Percentiles rank a stretch among this genome's conserved stretches.
phyloP scores from a whole-genome alignment of 2,797 vertebrate genomes.

The Micrastur ruficollis region DNA sequence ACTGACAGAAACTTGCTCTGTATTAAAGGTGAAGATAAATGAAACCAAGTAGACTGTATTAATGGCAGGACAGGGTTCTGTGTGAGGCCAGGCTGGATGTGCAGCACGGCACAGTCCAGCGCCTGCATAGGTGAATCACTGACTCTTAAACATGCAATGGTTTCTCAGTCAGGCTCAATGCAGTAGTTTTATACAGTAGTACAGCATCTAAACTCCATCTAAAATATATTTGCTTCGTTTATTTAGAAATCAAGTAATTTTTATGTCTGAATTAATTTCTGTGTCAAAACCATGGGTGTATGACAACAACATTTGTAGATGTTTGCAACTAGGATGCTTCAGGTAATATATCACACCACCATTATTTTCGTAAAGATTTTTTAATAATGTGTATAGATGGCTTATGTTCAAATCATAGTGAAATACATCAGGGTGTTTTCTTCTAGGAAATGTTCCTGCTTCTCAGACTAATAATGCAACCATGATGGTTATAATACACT shows the following conservation, averaged over 20 bases:
- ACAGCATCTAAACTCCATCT: not conserved
- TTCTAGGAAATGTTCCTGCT: not conserved
- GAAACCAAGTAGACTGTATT: not conserved
- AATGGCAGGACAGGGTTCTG: not conserved
- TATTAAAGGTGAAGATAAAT: not conserved
- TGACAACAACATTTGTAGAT: not conserved
- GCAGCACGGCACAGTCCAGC: rapidly evolving
- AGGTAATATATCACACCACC: not conserved
- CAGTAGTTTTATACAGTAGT: not conserved
- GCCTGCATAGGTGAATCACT: not conserved
- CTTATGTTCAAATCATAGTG: not conserved
- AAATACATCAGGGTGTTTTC: not conserved
- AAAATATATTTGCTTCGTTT: not conserved
- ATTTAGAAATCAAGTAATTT: not conserved
- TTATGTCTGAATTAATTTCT: not conserved
- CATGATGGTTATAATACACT: not conserved
- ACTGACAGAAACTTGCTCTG: not conserved
- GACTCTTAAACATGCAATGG: rapidly evolving
- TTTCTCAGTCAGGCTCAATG: not conserved
- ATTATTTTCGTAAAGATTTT: not conserved
- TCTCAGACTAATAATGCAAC: not conserved
- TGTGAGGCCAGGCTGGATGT: rapidly evolving
- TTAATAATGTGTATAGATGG: not conserved
- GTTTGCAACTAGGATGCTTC: not conserved
- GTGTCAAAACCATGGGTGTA: not conserved